Conservation (phyloP, 2,797 vertebrate species). For the Enteromius trimaculatus region DNA sequence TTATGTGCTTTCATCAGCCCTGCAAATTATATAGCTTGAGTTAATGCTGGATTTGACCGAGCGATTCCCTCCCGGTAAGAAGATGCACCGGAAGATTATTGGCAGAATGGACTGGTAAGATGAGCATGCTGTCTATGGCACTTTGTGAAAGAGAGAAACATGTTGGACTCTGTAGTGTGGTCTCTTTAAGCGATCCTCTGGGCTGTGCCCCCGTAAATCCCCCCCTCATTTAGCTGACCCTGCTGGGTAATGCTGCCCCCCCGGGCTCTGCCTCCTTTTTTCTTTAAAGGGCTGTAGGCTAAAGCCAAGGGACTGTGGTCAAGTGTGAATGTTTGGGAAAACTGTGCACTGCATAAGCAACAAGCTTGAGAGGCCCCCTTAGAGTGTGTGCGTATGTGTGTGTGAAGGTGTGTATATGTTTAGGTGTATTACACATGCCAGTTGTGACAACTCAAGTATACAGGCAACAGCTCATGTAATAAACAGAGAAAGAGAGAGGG, state of each 20-base stretch:
- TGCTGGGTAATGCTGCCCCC: conserved; percentile 20
- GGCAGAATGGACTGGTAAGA: conserved; percentile 5
- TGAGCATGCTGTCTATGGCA: conserved; percentile 20
- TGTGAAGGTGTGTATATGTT: not conserved
- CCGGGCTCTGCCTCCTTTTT: conserved; percentile 24
- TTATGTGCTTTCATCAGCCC: conserved; percentile 50
- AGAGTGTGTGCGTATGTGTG: conserved; percentile 71
- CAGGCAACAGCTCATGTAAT: not conserved
- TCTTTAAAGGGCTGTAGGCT: conserved; percentile 70
- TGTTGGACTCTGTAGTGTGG: conserved; percentile 39
- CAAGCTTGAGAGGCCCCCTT: conserved; percentile 27
- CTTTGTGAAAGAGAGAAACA: conserved; percentile 4
- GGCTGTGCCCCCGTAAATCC: conserved; percentile 53
- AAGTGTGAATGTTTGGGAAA: conserved; percentile 29
- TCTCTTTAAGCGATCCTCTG: conserved; percentile 51
- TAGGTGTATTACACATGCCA: conserved; percentile 79
- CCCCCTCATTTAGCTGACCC: conserved; percentile 47
- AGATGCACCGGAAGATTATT: conserved; percentile 15
- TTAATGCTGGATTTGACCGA: conserved; percentile 38
- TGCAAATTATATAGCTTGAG: conserved; percentile 30
- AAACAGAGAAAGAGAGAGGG: not conserved
- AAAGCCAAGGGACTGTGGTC: conserved; percentile 22
- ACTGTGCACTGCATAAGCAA: conserved; percentile 78
- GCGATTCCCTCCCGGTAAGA: conserved; percentile 3
- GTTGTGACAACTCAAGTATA: not conserved